These are phyloP conservation scores for Heterotis niloticus DNA, from an alignment of 2,113 vertebrate species.

Conservation along the genomic window DNA sequence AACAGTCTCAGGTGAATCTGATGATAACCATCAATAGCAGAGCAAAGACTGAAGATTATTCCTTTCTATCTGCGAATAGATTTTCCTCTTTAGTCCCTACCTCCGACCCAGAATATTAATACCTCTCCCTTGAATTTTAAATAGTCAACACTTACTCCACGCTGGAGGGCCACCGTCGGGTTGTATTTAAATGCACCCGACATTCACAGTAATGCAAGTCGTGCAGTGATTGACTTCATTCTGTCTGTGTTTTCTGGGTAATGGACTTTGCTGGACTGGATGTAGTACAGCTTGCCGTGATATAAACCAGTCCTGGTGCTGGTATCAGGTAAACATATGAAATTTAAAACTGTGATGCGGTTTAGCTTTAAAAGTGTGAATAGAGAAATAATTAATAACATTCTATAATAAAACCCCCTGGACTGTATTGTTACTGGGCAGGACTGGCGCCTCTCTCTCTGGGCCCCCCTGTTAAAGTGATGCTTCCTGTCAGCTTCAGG, in stretches of 20 bases:
- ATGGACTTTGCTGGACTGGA: not conserved
- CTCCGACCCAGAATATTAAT: not conserved
- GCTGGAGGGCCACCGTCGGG: not conserved
- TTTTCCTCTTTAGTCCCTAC: not conserved
- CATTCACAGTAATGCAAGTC: not conserved
- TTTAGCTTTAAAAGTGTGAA: conserved; percentile 1
- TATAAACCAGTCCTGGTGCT: not conserved
- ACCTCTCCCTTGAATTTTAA: not conserved
- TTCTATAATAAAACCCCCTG: not conserved
- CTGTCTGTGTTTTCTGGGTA: not conserved
- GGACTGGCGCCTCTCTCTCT: conserved; percentile 4
- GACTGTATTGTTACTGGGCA: not conserved
- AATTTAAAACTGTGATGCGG: not conserved
- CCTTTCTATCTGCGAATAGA: not conserved
- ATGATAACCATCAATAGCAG: conserved; percentile 7
- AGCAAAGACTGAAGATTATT: conserved; percentile 1
- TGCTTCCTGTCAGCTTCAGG: conserved; percentile 2
- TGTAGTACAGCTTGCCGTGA: not conserved
- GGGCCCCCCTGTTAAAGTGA: not conserved
- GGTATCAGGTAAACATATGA: conserved; percentile 1
- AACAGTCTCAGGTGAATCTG: not conserved
- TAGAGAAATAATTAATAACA: conserved; percentile 2
- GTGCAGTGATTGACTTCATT: not conserved
- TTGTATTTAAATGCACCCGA: not conserved
- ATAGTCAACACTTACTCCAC: not conserved